Conservation (phyloP, 2,113 vertebrate genomes). For the Prionailurus viverrinus region DNA sequence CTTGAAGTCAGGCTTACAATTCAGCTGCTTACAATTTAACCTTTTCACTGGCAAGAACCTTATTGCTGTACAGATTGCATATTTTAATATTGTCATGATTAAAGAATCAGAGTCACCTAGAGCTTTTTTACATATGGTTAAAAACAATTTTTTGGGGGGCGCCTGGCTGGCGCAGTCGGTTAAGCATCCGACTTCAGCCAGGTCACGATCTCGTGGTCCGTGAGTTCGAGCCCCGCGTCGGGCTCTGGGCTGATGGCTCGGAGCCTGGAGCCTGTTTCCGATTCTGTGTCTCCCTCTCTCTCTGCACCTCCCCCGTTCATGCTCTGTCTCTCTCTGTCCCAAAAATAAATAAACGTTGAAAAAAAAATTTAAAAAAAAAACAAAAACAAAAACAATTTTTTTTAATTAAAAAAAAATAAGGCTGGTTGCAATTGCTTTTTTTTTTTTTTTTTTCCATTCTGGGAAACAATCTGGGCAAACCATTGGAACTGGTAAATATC, state of each 20-base stretch:
- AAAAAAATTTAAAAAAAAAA: no score
- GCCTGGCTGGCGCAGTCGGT: no score
- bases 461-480: not conserved
- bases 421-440: not conserved
- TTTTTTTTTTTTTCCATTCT: not conserved
- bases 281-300: no score
- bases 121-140: not conserved
- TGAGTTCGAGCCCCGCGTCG: no score
- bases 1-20: conserved; percentile 25
- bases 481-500: not conserved
- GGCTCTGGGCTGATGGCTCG: no score
- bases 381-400: not conserved
- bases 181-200: no score
- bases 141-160: not conserved
- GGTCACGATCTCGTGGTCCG: no score
- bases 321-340: no score
- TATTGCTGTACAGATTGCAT: not conserved
- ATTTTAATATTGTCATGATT: not conserved
- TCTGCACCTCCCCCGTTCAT: no score
- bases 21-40: conserved; percentile 33
- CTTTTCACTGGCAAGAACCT: conserved; percentile 28
- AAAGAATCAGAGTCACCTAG: not conserved
- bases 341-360: no score
- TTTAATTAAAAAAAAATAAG: not conserved
- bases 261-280: no score